These are phyloP conservation scores for Paraplagusia blochii DNA, from an alignment of 2,113 vertebrate species.

Conservation along the genomic window DNA sequence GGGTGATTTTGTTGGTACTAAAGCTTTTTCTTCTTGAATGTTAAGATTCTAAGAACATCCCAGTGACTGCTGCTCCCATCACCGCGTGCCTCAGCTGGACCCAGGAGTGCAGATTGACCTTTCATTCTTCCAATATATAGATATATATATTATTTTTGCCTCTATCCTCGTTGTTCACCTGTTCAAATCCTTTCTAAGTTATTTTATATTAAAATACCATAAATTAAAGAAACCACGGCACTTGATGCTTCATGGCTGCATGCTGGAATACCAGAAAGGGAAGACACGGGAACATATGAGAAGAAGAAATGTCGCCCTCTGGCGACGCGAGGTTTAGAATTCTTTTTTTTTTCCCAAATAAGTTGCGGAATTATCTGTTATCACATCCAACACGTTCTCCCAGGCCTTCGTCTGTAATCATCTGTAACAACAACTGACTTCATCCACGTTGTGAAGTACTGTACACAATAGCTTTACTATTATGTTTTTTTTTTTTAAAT, in stretches of 20 bases:
- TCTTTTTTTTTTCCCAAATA: conserved; percentile 28
- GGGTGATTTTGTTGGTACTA: conserved; percentile 77
- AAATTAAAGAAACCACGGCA: conserved; percentile 49
- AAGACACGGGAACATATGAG: conserved; percentile 55
- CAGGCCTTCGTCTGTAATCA: conserved; percentile 61
- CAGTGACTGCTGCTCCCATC: conserved; percentile 27
- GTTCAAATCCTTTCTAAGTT: conserved; percentile 56
- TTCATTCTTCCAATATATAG: conserved; percentile 22
- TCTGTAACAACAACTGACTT: conserved; percentile 69
- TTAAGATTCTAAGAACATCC: conserved; percentile 35
- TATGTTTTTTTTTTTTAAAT: conserved; percentile 12
- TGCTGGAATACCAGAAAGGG: conserved; percentile 80
- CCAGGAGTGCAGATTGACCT: conserved; percentile 38
- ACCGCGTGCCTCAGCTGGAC: conserved; percentile 44
- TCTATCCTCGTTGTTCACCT: conserved; percentile 55
- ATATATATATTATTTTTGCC: neutral
- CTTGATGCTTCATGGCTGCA: conserved; percentile 75
- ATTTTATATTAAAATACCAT: conserved; percentile 56
- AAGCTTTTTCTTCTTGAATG: conserved; percentile 78
- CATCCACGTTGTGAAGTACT: conserved; percentile 74
- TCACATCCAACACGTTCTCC: conserved; percentile 57
- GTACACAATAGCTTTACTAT: conserved; percentile 83
- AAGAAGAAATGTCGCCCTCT: conserved; percentile 65
- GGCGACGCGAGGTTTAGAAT: conserved; percentile 51
- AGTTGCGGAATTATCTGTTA: conserved; percentile 63